Conservation (phyloP, 2,888 invertebrate genomes). For the Caenorhabditis virilis region DNA sequence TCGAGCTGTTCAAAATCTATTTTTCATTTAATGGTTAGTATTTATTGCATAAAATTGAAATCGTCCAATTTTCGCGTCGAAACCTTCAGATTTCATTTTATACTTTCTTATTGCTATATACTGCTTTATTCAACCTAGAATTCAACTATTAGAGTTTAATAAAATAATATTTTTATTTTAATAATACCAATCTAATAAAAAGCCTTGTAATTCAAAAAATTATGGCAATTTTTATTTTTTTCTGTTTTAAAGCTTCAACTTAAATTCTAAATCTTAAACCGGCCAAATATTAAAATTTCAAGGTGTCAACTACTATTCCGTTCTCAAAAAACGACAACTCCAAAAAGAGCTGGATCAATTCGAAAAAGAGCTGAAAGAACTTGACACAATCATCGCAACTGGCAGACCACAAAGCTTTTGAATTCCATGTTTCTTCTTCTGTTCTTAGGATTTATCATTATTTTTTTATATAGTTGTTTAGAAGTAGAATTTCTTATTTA, state of each 20-base stretch:
- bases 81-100: too few relatives aligned
- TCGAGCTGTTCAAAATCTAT: conserved; percentile 65
- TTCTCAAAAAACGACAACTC: conserved; percentile 61
- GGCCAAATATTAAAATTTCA: conserved; percentile 18
- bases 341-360: conserved; percentile 58
- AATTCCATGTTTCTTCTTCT: too few relatives aligned
- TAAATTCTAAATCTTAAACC: too few relatives aligned
- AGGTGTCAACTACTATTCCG: conserved; percentile 62
- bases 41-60: conserved; percentile 1
- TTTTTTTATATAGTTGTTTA: background rate
- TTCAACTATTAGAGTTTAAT: too few relatives aligned
- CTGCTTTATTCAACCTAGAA: too few relatives aligned
- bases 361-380: conserved; percentile 53
- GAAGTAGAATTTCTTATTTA: background rate
- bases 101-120: too few relatives aligned
- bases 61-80: background rate
- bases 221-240: too few relatives aligned
- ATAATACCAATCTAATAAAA: too few relatives aligned
- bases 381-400: conserved; percentile 48
- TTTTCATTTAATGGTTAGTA: conserved; percentile 52
- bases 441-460: conserved; percentile 5
- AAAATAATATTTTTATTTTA: too few relatives aligned
- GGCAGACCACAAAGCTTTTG: conserved; percentile 41
- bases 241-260: too few relatives aligned
- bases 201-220: too few relatives aligned